Evolutionary conservation across 1,140 invertebrate genomes (phyloP).

Genomic region (Aphaenogaster rudis): DNA sequence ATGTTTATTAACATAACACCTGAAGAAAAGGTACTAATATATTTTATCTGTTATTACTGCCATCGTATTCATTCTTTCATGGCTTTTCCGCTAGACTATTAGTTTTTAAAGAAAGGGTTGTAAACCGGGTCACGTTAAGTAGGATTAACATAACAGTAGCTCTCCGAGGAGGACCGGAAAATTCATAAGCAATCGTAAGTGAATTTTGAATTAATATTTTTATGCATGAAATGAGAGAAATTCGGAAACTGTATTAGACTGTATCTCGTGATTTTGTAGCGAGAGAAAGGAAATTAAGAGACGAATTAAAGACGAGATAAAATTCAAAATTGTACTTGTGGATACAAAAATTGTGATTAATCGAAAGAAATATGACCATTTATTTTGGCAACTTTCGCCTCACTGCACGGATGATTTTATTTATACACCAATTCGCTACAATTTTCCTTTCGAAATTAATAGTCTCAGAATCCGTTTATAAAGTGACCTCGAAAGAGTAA

Average conservation of each 20-base stretch:
- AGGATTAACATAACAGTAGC: too few relatives aligned
- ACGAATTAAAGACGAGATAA: neutral
- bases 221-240: neutral
- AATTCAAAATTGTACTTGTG: neutral
- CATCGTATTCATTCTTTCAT: neutral
- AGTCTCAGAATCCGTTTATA: slow-evolving; percentile 57
- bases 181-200: neutral
- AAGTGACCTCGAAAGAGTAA: neutral
- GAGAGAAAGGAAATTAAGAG: neutral
- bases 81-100: too few relatives aligned
- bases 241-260: neutral
- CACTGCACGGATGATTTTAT: slow-evolving; percentile 75
- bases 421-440: slow-evolving; percentile 75
- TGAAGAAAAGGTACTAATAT: too few relatives aligned
- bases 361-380: neutral
- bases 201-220: neutral
- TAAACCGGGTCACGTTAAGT: too few relatives aligned
- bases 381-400: slow-evolving; percentile 12
- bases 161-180: too few relatives aligned
- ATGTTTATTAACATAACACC: neutral
- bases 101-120: too few relatives aligned
- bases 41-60: too few relatives aligned
- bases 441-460: slow-evolving; percentile 68
- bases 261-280: neutral
- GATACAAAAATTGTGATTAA: slow-evolving; percentile 5